Percentiles rank a stretch among this genome's conserved stretches.
Conservation (phyloP, 2,113 vertebrate species). For the Chaetops frenatus region DNA sequence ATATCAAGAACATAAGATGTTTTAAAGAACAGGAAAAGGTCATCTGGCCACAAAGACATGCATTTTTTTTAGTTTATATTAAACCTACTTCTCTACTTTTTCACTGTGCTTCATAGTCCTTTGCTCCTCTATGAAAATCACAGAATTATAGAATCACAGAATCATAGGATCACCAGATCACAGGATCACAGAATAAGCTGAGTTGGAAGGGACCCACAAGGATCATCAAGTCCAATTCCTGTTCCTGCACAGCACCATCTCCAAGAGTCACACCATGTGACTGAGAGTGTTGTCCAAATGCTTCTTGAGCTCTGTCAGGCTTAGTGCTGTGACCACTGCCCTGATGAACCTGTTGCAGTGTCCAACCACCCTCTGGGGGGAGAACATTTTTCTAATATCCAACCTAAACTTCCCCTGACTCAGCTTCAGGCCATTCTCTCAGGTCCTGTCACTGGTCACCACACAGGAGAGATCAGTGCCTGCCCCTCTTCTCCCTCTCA, state of each 20-base stretch:
- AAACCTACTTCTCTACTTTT: neutral
- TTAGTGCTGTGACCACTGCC: neutral
- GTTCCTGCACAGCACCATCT: neutral
- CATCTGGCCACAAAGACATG: neutral
- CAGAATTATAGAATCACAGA: neutral
- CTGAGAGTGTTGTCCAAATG: neutral
- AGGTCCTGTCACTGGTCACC: accelerated
- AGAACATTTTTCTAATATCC: neutral
- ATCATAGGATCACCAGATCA: neutral
- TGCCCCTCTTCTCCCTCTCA: neutral
- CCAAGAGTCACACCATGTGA: neutral
- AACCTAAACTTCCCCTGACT: neutral
- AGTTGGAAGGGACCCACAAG: neutral
- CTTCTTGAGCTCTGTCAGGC: neutral
- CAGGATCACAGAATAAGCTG: neutral
- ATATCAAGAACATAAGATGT: neutral
- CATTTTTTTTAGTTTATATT: neutral
- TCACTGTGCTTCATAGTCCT: neutral
- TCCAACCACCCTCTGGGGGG: accelerated
- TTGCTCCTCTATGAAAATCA: neutral
- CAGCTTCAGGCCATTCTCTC: accelerated
- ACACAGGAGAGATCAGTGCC: neutral
- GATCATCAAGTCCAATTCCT: neutral
- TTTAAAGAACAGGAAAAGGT: neutral
- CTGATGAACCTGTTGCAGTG: neutral